A percentile compares a stretch with the other conserved stretches of the same genome.
Conservation (phyloP, 1,140 invertebrate genomes). For the Penaeus vannamei region DNA sequence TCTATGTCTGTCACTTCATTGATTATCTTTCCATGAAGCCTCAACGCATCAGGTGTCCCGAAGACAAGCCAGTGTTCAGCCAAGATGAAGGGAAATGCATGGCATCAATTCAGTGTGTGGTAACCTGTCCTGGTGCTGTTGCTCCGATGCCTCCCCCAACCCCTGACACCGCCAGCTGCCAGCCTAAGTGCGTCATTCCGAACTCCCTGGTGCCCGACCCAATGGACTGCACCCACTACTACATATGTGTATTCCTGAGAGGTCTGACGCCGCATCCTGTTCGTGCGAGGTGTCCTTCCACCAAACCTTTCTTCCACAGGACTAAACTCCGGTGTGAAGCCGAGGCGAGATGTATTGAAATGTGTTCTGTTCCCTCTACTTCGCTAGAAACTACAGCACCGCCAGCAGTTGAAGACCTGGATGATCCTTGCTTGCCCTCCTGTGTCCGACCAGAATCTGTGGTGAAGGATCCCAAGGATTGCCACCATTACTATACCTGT, state of each 20-base stretch:
- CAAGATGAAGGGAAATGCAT: constrained; percentile 41
- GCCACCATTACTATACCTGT: constrained; percentile 49
- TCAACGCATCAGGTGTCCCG: constrained; percentile 41
- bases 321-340: constrained; percentile 28
- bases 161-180: neutral
- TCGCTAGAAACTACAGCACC: neutral
- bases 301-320: constrained; percentile 40
- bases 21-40: constrained; percentile 36
- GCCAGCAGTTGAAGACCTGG: neutral
- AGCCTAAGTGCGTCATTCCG: constrained; percentile 30
- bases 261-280: constrained; percentile 10
- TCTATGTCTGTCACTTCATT: constrained; percentile 54
- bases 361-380: neutral
- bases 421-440: constrained; percentile 6
- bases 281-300: constrained; percentile 27
- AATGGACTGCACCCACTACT: constrained; percentile 44
- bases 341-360: constrained; percentile 23
- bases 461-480: constrained; percentile 42
- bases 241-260: constrained; percentile 36
- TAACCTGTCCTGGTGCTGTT: neutral
- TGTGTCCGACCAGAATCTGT: constrained; percentile 24
- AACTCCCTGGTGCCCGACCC: constrained; percentile 43
- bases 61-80: constrained; percentile 35
- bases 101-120: constrained; percentile 7
- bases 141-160: neutral